phyloP scores from a whole-genome alignment of 2,888 invertebrate genomes.

The Synanthedon myopaeformis region DNA sequence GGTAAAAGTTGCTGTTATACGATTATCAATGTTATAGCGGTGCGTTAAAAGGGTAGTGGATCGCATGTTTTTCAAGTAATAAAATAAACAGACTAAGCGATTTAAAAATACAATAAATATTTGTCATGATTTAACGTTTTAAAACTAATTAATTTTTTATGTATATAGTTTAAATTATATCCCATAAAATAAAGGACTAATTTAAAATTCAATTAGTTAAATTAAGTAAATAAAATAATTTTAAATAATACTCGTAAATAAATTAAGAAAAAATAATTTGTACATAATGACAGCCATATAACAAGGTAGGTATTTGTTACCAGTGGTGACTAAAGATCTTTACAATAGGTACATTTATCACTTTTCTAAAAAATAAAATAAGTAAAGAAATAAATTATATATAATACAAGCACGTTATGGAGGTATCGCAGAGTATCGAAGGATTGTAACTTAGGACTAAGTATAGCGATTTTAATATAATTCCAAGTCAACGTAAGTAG shows the following conservation, averaged over 20 bases:
- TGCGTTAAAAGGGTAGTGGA: too few species aligned
- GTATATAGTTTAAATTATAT: too few species aligned
- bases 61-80: too few species aligned
- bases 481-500: too few species aligned
- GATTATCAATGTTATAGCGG: too few species aligned
- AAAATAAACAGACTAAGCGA: not conserved
- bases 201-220: constrained; percentile 53
- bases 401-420: constrained; percentile 1
- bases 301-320: constrained; percentile 37
- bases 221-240: constrained; percentile 17
- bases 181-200: constrained; percentile 25
- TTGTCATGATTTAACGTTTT: constrained; percentile 61
- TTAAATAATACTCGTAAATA: constrained; percentile 4
- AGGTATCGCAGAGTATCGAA: constrained; percentile 3
- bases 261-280: constrained; percentile 24
- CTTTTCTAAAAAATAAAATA: not conserved
- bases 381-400: not conserved
- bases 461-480: too few species aligned
- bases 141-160: constrained; percentile 24
- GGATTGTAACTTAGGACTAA: not conserved
- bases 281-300: constrained; percentile 50
- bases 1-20: too few species aligned
- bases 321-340: constrained; percentile 21
- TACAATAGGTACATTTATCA: not conserved
- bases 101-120: constrained; percentile 35